Evolutionary conservation across 1,140 invertebrate species (phyloP).

Genomic region (Drosophila orosa): DNA sequence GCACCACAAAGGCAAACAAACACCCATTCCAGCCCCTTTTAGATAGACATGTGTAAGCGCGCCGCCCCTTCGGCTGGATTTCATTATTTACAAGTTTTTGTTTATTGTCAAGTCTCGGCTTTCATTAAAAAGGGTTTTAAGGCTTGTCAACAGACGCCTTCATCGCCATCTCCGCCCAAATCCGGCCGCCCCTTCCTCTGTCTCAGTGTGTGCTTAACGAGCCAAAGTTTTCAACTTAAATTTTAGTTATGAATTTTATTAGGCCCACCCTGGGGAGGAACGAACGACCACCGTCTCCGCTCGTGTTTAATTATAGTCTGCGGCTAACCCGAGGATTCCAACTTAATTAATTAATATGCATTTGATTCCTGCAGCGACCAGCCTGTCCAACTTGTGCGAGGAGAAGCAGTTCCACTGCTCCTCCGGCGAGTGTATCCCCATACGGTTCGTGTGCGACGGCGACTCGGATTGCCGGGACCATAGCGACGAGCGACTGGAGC

Average conservation of each 20-base stretch:
- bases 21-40: constrained; percentile 14
- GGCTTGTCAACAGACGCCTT: constrained; percentile 64
- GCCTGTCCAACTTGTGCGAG: constrained; percentile 85
- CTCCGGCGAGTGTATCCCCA: constrained; percentile 92
- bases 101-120: constrained; percentile 76
- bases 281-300: background rate
- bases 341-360: constrained; percentile 78
- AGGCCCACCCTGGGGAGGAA: constrained; percentile 29
- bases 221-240: constrained; percentile 77
- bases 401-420: constrained; percentile 90
- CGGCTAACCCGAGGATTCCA: constrained; percentile 54
- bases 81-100: constrained; percentile 79
- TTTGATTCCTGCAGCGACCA: constrained; percentile 76
- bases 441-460: constrained; percentile 91
- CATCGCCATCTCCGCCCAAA: background rate
- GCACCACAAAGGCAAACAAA: constrained; percentile 13
- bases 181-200: constrained; percentile 9
- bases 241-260: constrained; percentile 83
- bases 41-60: constrained; percentile 22
- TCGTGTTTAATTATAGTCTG: constrained; percentile 59
- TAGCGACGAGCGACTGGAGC: constrained; percentile 89
- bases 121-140: constrained; percentile 74
- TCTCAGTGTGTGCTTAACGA: constrained; percentile 67
- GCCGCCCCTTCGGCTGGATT: constrained; percentile 42
- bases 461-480: constrained; percentile 91